These are phyloP conservation scores for Muscicapa adusta DNA, from an alignment of 2,113 vertebrate species.

Conservation along the genomic window DNA sequence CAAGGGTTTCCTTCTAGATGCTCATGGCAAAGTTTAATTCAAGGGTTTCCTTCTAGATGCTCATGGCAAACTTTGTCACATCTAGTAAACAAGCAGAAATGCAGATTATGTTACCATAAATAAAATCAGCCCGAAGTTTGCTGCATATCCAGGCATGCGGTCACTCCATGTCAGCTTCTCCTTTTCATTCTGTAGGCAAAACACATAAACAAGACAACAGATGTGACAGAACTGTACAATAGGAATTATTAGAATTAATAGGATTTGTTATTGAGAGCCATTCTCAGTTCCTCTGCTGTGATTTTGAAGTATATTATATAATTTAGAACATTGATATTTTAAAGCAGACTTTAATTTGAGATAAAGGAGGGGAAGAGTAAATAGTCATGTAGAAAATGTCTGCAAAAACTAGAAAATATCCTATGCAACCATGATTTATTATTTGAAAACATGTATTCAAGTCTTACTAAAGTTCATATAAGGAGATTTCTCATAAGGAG, in stretches of 20 bases:
- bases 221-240: neutral
- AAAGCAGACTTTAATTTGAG: neutral
- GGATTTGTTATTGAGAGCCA: neutral
- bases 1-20: neutral
- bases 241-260: neutral
- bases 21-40: neutral
- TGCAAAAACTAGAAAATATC: neutral
- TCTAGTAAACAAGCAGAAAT: neutral
- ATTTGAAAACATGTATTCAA: neutral
- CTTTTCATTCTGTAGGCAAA: slow-evolving; percentile 72
- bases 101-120: slow-evolving; percentile 82
- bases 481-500: neutral
- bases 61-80: neutral
- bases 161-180: slow-evolving; percentile 90
- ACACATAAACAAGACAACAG: neutral
- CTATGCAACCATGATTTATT: neutral
- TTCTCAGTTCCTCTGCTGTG: neutral
- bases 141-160: slow-evolving; percentile 86
- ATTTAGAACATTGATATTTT: neutral
- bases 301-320: neutral
- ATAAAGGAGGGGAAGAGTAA: neutral
- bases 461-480: neutral
- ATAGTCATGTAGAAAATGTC: neutral
- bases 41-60: neutral
- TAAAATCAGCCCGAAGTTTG: slow-evolving; percentile 87